Percentiles rank a stretch among this genome's conserved stretches.
Evolutionary conservation across 2,797 vertebrate species (phyloP).

Genomic region (Glossophaga mutica): DNA sequence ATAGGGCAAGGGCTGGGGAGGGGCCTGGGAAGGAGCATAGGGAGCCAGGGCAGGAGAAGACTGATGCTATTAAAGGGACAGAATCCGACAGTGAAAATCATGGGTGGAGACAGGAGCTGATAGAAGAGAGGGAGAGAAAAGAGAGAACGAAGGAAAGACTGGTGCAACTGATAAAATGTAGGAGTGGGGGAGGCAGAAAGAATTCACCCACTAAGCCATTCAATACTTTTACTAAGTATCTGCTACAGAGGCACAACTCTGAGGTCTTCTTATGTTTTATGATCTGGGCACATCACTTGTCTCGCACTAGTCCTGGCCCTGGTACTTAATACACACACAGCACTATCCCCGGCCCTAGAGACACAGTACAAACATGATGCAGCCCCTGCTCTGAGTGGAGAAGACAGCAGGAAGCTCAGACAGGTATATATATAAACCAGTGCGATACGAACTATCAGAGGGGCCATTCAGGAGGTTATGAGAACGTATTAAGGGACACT

Average conservation of each 20-base stretch:
- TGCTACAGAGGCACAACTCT: accelerated
- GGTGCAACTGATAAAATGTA: background rate
- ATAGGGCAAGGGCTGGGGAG: background rate
- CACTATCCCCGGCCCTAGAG: background rate
- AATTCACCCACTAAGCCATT: background rate
- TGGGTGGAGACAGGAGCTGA: background rate
- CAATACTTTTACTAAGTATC: background rate
- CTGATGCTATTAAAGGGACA: background rate
- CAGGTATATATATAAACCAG: background rate
- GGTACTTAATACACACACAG: accelerated
- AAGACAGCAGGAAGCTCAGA: background rate
- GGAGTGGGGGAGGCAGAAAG: background rate
- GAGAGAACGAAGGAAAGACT: background rate
- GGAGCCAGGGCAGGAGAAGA: background rate
- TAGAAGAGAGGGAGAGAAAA: background rate
- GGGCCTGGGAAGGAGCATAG: background rate
- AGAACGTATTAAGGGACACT: background rate
- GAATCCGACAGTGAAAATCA: background rate
- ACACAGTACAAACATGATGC: background rate
- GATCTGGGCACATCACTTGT: background rate
- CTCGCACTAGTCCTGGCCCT: too few species aligned
- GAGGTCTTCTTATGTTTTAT: background rate
- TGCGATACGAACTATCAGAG: accelerated
- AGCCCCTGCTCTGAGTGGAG: accelerated
- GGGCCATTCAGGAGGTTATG: accelerated